Evolutionary conservation across 2,888 invertebrate genomes (phyloP).

Genomic region (Rhagonycha fulva): DNA sequence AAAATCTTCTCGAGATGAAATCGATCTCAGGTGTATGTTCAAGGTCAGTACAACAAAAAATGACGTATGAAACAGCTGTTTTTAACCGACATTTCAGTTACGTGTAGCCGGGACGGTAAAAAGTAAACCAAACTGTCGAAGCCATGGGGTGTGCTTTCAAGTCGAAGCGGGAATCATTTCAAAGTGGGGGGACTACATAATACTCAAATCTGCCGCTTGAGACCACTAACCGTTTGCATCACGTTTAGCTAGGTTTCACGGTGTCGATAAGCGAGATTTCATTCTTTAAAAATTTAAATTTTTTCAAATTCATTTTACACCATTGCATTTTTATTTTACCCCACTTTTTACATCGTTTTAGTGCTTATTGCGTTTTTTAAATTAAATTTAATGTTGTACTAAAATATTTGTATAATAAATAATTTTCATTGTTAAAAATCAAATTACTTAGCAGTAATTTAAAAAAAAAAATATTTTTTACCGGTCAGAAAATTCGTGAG

Average conservation of each 20-base stretch:
- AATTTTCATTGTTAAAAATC: too few species aligned
- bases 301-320: not conserved
- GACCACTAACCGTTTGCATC: conserved; percentile 26
- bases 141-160: conserved; percentile 33
- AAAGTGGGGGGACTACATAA: conserved; percentile 35
- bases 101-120: conserved; percentile 42
- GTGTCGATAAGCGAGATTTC: conserved; percentile 18
- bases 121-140: conserved; percentile 40
- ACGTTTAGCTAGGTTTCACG: conserved; percentile 15
- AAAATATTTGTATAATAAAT: not conserved
- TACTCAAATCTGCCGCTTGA: conserved; percentile 27
- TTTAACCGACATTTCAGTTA: conserved; percentile 42
- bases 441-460: too few species aligned
- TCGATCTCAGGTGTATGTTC: conserved; percentile 26
- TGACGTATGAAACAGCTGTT: conserved; percentile 42
- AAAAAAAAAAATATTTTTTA: too few species aligned
- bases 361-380: not conserved
- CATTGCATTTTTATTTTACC: not conserved
- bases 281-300: not conserved
- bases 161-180: conserved; percentile 39
- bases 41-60: conserved; percentile 22
- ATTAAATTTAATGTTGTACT: not conserved
- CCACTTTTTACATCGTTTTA: not conserved
- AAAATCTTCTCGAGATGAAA: conserved; percentile 7
- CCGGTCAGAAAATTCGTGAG: too few species aligned